phyloP scores from a whole-genome alignment of 2,888 invertebrate species.

The Microchrysa polita region DNA sequence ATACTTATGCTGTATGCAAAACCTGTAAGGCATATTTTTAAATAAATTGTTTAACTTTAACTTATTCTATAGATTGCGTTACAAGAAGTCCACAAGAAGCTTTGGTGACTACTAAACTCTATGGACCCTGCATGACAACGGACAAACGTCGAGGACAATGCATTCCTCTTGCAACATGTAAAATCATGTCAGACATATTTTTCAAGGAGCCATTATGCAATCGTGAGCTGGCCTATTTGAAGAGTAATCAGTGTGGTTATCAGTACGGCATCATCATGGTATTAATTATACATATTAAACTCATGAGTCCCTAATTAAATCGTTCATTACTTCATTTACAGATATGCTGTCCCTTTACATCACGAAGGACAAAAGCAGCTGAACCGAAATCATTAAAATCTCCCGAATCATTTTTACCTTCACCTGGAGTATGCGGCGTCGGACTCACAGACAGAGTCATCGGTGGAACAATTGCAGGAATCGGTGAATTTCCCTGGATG shows the following conservation, averaged over 20 bases:
- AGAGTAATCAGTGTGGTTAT: constrained; percentile 38
- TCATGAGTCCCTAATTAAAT: background rate
- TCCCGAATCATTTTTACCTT: background rate
- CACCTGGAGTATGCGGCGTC: constrained; percentile 65
- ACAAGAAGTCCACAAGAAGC: too few species aligned
- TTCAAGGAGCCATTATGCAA: background rate
- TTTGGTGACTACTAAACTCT: too few species aligned
- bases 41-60: too few species aligned
- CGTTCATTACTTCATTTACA: background rate
- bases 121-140: constrained; percentile 5
- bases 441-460: constrained; percentile 69
- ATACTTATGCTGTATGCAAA: too few species aligned
- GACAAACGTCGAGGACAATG: constrained; percentile 10
- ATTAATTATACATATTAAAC: background rate
- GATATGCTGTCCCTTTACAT: constrained; percentile 18
- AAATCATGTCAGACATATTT: background rate
- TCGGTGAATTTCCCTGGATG: constrained; percentile 73
- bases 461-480: constrained; percentile 70
- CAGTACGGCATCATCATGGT: constrained; percentile 14
- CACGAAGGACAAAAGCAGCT: background rate
- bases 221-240: constrained; percentile 3
- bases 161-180: constrained; percentile 7
- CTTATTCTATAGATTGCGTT: too few species aligned
- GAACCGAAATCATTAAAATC: background rate
- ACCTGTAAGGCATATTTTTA: too few species aligned